A percentile compares a stretch with the other conserved stretches of the same genome.
Conservation (phyloP, 2,113 vertebrate genomes). For the Nothobranchius kuhntae region DNA sequence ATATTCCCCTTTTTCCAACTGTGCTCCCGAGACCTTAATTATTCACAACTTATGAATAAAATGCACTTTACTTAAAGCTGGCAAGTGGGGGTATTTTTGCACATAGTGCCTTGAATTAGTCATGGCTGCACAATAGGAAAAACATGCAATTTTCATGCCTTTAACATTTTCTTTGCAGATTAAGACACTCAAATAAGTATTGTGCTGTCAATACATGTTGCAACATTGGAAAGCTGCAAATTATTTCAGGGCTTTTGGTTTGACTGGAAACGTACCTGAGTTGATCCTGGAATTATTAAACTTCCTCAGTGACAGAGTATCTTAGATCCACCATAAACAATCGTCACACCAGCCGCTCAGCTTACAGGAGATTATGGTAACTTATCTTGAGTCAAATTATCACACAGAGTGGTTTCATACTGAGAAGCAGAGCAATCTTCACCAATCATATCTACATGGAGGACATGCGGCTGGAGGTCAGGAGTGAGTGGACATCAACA, state of each 20-base stretch:
- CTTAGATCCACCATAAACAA: too few species aligned
- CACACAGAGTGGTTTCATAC: too few species aligned
- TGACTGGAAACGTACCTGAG: too few species aligned
- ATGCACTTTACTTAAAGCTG: constrained; percentile 71
- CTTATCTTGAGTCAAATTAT: too few species aligned
- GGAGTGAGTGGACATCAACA: too few species aligned
- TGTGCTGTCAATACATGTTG: constrained; percentile 42
- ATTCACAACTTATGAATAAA: constrained; percentile 77
- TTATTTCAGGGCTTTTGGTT: neutral
- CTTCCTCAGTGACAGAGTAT: too few species aligned
- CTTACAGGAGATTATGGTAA: too few species aligned
- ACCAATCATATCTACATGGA: too few species aligned
- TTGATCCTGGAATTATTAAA: too few species aligned
- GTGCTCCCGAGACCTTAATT: constrained; percentile 70
- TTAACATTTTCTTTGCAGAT: constrained; percentile 2
- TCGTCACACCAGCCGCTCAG: too few species aligned
- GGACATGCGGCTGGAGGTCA: too few species aligned
- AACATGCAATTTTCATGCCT: constrained; percentile 71
- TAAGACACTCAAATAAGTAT: constrained; percentile 49
- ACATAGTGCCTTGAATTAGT: constrained; percentile 68
- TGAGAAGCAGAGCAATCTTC: too few species aligned
- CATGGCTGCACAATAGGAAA: constrained; percentile 65
- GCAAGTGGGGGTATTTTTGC: constrained; percentile 72
- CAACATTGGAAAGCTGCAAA: constrained; percentile 9
- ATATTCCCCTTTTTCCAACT: constrained; percentile 40